Base-by-base conservation (phyloP, 2,797 vertebrate genomes). In the Hypotaenidia okinawae region DNA sequence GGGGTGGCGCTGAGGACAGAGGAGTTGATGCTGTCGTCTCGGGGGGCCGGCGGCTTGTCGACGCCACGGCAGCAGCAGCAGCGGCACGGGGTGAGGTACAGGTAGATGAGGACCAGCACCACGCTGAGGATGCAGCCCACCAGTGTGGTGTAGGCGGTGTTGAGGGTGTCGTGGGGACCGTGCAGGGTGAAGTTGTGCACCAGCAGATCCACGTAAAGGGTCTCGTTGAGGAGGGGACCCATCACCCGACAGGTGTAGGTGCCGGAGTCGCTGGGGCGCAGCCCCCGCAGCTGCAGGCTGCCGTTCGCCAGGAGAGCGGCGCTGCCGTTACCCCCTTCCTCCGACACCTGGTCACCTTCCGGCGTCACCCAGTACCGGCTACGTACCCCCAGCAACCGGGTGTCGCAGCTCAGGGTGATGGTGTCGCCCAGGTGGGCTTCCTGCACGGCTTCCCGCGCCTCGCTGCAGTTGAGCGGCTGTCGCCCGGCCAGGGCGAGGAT, bases 61-160 rank as follows among this genome's bases (percentile, higher is more conserved):
- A 96, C 41, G n/a, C 98, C 98, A 23, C 98, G 98, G 96, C 99
- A 99, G 97, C 99, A 98, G 97, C 99, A 99, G 97, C 99, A 99
- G 87, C 98, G 99, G 72, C 99, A 99, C 1, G 99, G 99, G 1
- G 99, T 99, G 94, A 99, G 97, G 96, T 99, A 99, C 95, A 99
- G 98, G 96, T 99, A 99, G 97, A 99, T 99, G 77, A 99, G 98
- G 52, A 99, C 99, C 96, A 99, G 98, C 89, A 99, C 98, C 89
- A 99, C 99, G 30, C 99, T 99, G 82, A 99, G 98, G 95, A 99
- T 98, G 82, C 99, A 99, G 81, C 99, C 99, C 96, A 99, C 99
- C 41, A 99, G 97, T 2, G 99, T 99, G 94, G 99, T 99, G 94
- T 99, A 99, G 6, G 98, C 99, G 1, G 99, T 99, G 98, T 99